A percentile compares a stretch with the other conserved stretches of the same genome.
Evolutionary conservation across 2,113 vertebrate genomes (phyloP).

Genomic region (Henicopernis longicauda): DNA sequence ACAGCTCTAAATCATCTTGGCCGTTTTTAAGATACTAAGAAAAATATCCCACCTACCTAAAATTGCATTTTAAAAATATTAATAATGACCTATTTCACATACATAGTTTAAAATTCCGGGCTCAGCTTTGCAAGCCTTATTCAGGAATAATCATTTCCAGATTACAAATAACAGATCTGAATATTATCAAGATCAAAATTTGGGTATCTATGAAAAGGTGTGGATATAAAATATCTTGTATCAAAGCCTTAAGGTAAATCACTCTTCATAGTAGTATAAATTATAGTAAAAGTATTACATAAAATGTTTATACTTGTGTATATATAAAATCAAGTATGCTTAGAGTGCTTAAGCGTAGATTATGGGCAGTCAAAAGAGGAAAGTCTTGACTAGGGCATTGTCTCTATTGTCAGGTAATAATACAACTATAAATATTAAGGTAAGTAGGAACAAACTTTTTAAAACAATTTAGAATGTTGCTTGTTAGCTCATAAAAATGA

Average conservation of each 20-base stretch:
- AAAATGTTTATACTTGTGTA: background rate
- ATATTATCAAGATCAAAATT: background rate
- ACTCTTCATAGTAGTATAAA: background rate
- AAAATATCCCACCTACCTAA: background rate
- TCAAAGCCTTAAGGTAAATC: background rate
- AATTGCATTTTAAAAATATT: background rate
- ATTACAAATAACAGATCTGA: background rate
- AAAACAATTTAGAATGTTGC: background rate
- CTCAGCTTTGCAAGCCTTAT: background rate
- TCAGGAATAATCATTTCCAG: background rate
- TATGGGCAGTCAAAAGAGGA: background rate
- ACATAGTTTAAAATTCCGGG: background rate
- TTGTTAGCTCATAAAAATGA: background rate
- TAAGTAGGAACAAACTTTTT: background rate
- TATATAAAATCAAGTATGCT: background rate
- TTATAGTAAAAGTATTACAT: background rate
- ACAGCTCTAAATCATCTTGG: background rate
- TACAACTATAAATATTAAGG: background rate
- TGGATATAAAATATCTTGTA: background rate
- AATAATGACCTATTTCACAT: background rate
- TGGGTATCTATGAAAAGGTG: background rate
- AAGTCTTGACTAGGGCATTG: background rate
- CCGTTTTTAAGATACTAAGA: background rate
- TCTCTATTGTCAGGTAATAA: background rate
- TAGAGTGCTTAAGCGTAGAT: background rate